A percentile compares a stretch with the other conserved stretches of the same genome.
Conservation (phyloP, 1,140 invertebrate genomes). For the Helicoverpa zea region DNA sequence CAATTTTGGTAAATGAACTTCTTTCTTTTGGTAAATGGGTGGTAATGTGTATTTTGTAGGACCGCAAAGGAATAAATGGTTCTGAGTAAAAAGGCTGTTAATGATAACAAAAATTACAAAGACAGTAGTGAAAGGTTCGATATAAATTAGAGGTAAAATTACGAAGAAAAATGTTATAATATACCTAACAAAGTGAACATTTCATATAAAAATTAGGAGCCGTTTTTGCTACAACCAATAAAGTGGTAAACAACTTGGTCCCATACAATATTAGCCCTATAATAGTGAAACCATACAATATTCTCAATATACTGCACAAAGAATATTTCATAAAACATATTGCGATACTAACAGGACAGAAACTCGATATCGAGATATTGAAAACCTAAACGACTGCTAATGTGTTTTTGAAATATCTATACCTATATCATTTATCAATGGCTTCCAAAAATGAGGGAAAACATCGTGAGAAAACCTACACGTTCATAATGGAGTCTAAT, state of each 20-base stretch:
- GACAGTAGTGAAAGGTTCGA: no score
- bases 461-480: constrained; percentile 37
- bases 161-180: not conserved
- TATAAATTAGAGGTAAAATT: no score
- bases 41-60: no score
- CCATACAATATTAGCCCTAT: not conserved
- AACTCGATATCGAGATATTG: constrained; percentile 33
- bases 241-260: not conserved
- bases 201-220: not conserved
- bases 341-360: constrained; percentile 34
- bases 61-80: no score
- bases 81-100: no score
- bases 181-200: not conserved
- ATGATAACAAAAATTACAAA: no score
- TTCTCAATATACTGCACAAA: not conserved
- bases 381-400: constrained; percentile 38
- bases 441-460: constrained; percentile 31
- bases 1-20: no score
- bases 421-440: constrained; percentile 40
- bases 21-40: no score
- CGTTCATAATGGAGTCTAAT: constrained; percentile 30
- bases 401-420: constrained; percentile 33
- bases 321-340: constrained; percentile 14
- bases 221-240: not conserved
- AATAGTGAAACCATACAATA: not conserved